phyloP scores from a whole-genome alignment of 2,797 vertebrate species.

The Danio jaintianensis region DNA sequence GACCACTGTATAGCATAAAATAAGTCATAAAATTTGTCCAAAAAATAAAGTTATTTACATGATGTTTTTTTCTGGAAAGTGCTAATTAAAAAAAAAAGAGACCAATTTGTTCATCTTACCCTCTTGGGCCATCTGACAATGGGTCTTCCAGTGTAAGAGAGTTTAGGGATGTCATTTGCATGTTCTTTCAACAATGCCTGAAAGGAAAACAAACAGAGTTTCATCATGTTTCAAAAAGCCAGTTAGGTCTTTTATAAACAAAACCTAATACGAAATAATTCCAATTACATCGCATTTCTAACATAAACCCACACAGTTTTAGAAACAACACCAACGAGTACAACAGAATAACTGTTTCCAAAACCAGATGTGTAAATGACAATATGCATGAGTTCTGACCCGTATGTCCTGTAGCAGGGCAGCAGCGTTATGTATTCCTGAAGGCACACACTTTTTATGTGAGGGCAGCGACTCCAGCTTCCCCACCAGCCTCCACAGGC shows the following conservation, averaged over 20 bases:
- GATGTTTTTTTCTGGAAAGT: not conserved
- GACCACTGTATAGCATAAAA: not conserved
- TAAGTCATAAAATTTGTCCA: not conserved
- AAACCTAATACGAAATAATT: not conserved
- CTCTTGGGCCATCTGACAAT: slow-evolving; percentile 96
- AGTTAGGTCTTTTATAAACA: not conserved
- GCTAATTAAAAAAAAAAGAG: not conserved
- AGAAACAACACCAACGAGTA: not conserved
- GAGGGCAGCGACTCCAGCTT: slow-evolving; percentile 92
- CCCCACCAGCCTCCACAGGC: slow-evolving; percentile 90
- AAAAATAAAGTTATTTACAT: not conserved
- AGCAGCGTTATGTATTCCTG: slow-evolving; percentile 91
- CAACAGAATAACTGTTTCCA: not conserved
- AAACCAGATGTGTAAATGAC: not conserved
- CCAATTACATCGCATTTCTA: not conserved
- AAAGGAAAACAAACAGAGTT: not conserved
- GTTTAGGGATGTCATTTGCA: slow-evolving; percentile 86
- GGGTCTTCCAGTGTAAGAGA: slow-evolving; percentile 91
- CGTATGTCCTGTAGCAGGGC: slow-evolving; percentile 90
- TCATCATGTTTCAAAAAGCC: not conserved
- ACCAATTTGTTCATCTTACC: slow-evolving; percentile 67
- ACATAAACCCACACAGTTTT: not conserved
- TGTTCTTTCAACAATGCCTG: slow-evolving; percentile 93
- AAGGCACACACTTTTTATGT: slow-evolving; percentile 95
- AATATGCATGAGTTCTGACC: slow-evolving; percentile 72